A percentile compares a stretch with the other conserved stretches of the same genome.
phyloP scores from a whole-genome alignment of 2,888 invertebrate species.

The Epinotia nisella region DNA sequence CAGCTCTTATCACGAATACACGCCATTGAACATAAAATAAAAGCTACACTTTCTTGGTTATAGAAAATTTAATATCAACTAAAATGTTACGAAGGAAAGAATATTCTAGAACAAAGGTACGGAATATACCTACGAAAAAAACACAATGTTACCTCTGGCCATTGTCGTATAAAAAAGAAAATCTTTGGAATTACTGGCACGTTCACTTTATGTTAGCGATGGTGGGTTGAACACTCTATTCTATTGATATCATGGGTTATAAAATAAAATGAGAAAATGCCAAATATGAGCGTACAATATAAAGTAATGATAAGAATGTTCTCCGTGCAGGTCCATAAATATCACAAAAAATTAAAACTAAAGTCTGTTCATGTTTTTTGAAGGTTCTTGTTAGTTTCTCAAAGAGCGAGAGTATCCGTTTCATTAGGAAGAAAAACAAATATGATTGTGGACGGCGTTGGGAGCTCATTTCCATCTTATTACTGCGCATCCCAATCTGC shows the following conservation, averaged over 20 bases:
- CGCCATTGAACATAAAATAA: constrained; percentile 17
- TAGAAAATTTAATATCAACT: constrained; percentile 22
- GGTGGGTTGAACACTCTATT: constrained; percentile 50
- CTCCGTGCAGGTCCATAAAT: not conserved
- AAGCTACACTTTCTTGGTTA: constrained; percentile 27
- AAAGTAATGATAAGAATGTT: not conserved
- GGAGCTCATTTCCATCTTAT: constrained; percentile 51
- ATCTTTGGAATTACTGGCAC: constrained; percentile 54
- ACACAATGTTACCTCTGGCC: constrained; percentile 35
- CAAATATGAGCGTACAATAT: constrained; percentile 28
- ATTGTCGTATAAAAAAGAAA: constrained; percentile 45
- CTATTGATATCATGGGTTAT: constrained; percentile 50
- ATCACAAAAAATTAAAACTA: not conserved
- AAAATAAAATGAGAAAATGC: constrained; percentile 41
- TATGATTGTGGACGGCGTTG: constrained; percentile 46
- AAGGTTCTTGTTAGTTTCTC: constrained; percentile 11
- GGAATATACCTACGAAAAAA: constrained; percentile 31
- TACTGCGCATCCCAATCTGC: constrained; percentile 44
- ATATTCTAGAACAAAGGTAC: constrained; percentile 39
- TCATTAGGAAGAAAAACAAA: constrained; percentile 41
- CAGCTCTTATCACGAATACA: constrained; percentile 29
- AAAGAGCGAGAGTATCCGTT: constrained; percentile 28
- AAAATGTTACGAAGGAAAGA: constrained; percentile 29
- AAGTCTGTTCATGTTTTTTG: constrained; percentile 6
- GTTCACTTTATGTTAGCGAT: constrained; percentile 51